phyloP scores from a whole-genome alignment of 2,888 invertebrate genomes.

The Xestia c-nigrum region DNA sequence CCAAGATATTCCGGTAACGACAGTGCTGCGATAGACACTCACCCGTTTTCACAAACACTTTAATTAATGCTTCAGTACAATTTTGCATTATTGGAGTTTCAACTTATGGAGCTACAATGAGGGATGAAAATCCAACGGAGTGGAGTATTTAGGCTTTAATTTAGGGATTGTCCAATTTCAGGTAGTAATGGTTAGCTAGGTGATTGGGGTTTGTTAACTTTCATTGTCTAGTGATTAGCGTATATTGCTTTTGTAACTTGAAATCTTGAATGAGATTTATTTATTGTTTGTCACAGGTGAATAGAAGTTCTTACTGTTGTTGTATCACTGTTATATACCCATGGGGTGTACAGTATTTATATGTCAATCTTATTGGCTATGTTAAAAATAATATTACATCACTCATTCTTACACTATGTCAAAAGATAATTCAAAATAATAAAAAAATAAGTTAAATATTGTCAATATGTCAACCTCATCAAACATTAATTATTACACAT shows the following conservation, averaged over 20 bases:
- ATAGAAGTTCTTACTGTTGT: no score
- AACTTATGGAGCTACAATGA: neutral
- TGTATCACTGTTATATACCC: no score
- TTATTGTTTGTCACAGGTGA: no score
- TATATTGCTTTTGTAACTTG: neutral
- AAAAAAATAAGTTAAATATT: no score
- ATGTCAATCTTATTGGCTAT: no score
- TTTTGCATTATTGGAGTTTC: neutral
- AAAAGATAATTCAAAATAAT: no score
- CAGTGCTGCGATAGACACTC: neutral
- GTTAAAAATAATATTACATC: no score
- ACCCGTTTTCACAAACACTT: neutral
- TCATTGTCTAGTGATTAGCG: neutral
- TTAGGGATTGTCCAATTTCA: neutral
- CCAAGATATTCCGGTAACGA: constrained; percentile 4
- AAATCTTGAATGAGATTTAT: neutral
- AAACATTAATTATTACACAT: no score
- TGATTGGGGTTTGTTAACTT: neutral
- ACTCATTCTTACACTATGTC: no score
- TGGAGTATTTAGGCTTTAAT: neutral
- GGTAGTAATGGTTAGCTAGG: neutral
- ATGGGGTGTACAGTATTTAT: no score
- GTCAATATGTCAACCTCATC: no score
- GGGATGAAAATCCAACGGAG: neutral
- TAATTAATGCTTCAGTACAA: neutral